These are phyloP conservation scores for Tetragonula carbonaria DNA, from an alignment of 2,888 invertebrate genomes.

Conservation along the genomic window DNA sequence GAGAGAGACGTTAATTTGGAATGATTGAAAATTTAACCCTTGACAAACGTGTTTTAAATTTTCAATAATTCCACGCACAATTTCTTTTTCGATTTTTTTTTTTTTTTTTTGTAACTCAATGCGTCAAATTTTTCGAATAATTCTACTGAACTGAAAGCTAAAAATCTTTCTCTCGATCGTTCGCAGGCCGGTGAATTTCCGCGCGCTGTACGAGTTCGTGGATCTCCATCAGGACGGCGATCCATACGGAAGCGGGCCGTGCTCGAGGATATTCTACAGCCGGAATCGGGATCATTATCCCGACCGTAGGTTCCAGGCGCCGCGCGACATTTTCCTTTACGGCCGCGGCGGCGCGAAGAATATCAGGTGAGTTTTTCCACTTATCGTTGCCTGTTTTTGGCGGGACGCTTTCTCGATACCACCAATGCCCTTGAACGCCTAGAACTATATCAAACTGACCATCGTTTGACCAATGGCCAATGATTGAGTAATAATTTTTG, in stretches of 20 bases:
- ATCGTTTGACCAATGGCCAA: no score
- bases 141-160: no score
- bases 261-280: slow-evolving; percentile 91
- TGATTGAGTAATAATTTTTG: no score
- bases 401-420: slow-evolving; percentile 9
- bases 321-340: slow-evolving; percentile 93
- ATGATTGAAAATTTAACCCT: no score
- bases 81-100: no score
- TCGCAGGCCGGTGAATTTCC: slow-evolving; percentile 91
- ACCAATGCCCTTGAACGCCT: background rate
- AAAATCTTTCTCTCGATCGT: background rate
- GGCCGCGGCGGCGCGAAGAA: slow-evolving; percentile 93
- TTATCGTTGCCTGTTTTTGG: background rate
- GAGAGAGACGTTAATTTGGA: no score
- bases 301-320: slow-evolving; percentile 91
- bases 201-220: slow-evolving; percentile 94
- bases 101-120: no score
- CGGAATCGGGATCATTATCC: slow-evolving; percentile 87
- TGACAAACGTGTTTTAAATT: no score
- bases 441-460: background rate
- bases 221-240: slow-evolving; percentile 94
- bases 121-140: no score
- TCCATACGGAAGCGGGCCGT: slow-evolving; percentile 89
- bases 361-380: slow-evolving; percentile 87
- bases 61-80: no score